A percentile compares a stretch with the other conserved stretches of the same genome.
Evolutionary conservation across 1,140 invertebrate genomes (phyloP).

Genomic region (Propsilocerus akamusi): DNA sequence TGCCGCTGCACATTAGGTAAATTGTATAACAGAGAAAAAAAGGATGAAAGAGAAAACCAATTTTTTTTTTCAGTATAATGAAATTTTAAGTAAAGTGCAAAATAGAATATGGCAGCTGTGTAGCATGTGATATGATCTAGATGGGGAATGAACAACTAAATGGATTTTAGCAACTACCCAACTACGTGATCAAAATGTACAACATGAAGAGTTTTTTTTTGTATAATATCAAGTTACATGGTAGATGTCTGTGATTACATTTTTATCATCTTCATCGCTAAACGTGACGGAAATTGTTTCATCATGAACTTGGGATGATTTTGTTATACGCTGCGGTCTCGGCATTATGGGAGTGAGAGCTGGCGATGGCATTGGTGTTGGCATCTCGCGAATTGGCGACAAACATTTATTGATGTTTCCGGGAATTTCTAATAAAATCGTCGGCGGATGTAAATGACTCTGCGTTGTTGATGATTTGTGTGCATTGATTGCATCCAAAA

Average conservation of each 20-base stretch:
- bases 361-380: conserved; percentile 46
- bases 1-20: not conserved
- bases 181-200: not conserved
- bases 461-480: conserved; percentile 28
- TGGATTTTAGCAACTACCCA: too few species aligned
- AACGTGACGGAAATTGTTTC: conserved; percentile 16
- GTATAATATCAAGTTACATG: not conserved
- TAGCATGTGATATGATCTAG: not conserved
- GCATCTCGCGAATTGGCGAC: conserved; percentile 50
- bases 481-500: conserved; percentile 40
- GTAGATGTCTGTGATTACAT: conserved; percentile 5
- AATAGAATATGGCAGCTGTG: not conserved
- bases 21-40: not conserved
- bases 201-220: too few species aligned
- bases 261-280: conserved; percentile 18
- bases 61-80: not conserved
- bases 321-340: conserved; percentile 13
- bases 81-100: not conserved
- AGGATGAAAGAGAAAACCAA: not conserved
- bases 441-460: conserved; percentile 41
- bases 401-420: conserved; percentile 47
- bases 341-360: conserved; percentile 43
- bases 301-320: conserved; percentile 10
- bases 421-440: conserved; percentile 51
- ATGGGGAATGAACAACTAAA: not conserved